A percentile compares a stretch with the other conserved stretches of the same genome.
phyloP scores from a whole-genome alignment of 2,113 vertebrate genomes.

The Corvus hawaiiensis region DNA sequence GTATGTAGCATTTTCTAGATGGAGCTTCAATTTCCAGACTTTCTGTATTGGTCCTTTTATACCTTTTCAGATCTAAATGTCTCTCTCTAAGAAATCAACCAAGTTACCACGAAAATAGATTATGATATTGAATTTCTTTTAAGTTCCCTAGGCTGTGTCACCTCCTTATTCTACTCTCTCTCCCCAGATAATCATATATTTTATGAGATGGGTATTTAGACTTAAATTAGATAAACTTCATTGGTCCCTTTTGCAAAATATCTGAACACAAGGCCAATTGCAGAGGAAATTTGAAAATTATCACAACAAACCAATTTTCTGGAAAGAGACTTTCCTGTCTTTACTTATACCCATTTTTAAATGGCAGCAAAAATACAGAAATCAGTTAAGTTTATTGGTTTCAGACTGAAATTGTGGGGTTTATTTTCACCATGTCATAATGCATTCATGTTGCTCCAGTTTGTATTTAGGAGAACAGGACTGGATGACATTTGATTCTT shows the following conservation, averaged over 20 bases:
- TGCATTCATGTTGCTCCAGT: neutral
- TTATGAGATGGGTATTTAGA: neutral
- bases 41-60: neutral
- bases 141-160: neutral
- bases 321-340: neutral
- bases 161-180: accelerated
- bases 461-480: neutral
- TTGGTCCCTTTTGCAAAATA: neutral
- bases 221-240: neutral
- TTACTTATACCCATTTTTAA: neutral
- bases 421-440: neutral
- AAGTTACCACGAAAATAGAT: neutral
- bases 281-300: neutral
- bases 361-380: neutral
- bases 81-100: neutral
- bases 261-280: neutral
- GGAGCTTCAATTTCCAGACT: neutral
- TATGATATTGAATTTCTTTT: neutral
- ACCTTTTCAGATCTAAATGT: neutral
- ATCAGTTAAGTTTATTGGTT: neutral
- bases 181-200: neutral
- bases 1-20: neutral
- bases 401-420: neutral
- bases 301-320: neutral
- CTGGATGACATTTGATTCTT: neutral